Percentiles rank a stretch among this genome's conserved stretches.
phyloP scores from a whole-genome alignment of 1,140 invertebrate species.

The Forficula auricularia region DNA sequence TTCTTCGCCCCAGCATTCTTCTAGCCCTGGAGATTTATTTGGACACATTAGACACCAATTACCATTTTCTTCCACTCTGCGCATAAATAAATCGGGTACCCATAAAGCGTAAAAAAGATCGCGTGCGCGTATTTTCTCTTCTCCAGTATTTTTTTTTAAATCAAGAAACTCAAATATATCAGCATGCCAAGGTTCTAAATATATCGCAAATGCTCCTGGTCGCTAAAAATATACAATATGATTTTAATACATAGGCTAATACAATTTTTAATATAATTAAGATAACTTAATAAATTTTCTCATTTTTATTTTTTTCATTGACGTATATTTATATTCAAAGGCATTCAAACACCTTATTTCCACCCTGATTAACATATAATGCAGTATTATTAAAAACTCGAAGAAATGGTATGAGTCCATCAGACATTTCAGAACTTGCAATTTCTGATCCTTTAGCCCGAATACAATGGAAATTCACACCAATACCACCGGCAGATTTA shows the following conservation, averaged over 20 bases:
- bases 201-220: slow-evolving; percentile 97
- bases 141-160: slow-evolving; percentile 85
- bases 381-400: slow-evolving; percentile 92
- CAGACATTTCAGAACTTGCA: slow-evolving; percentile 83
- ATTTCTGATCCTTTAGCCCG: slow-evolving; percentile 81
- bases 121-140: slow-evolving; percentile 79
- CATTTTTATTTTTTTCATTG: neutral
- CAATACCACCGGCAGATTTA: slow-evolving; percentile 94
- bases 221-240: slow-evolving; percentile 32
- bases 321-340: neutral
- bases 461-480: slow-evolving; percentile 92
- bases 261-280: neutral
- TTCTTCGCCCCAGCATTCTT: slow-evolving; percentile 85
- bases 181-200: slow-evolving; percentile 97
- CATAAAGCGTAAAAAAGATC: slow-evolving; percentile 97
- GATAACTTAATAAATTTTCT: neutral
- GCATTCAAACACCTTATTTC: slow-evolving; percentile 60
- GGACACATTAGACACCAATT: slow-evolving; percentile 97
- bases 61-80: slow-evolving; percentile 71
- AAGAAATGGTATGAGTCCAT: slow-evolving; percentile 95
- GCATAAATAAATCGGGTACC: slow-evolving; percentile 99
- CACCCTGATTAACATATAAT: slow-evolving; percentile 94
- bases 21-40: slow-evolving; percentile 73
- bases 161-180: slow-evolving; percentile 93
- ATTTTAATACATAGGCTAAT: too few relatives aligned